phyloP scores from a whole-genome alignment of 2,888 invertebrate genomes.

The Clistopyga incitator region DNA sequence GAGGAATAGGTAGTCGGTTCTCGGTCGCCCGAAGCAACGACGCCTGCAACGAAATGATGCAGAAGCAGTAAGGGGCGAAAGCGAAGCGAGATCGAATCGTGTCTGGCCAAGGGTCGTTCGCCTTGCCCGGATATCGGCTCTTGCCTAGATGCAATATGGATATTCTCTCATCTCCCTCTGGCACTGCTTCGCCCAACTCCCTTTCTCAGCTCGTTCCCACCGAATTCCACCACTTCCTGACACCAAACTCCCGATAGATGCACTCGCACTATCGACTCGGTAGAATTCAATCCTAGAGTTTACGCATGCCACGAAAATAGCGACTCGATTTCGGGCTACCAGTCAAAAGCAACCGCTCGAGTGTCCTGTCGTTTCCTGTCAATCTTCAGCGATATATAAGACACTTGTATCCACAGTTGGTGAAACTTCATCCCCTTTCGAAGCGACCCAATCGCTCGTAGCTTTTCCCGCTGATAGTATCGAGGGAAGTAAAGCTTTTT shows the following conservation, averaged over 20 bases:
- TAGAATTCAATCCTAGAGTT: conserved; percentile 54
- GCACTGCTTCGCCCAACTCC: conserved; percentile 3
- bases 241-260: conserved; percentile 18
- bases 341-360: conserved; percentile 33
- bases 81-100: conserved; percentile 42
- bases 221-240: conserved; percentile 25
- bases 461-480: neutral
- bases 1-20: conserved; percentile 42
- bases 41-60: conserved; percentile 16
- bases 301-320: conserved; percentile 49
- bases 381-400: conserved; percentile 27
- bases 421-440: conserved; percentile 54
- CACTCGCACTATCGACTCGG: neutral
- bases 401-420: conserved; percentile 22
- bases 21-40: conserved; percentile 34
- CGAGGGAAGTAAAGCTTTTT: conserved; percentile 2
- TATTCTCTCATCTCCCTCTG: conserved; percentile 24
- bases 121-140: conserved; percentile 31
- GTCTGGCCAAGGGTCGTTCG: conserved; percentile 46
- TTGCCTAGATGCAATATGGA: conserved; percentile 30
- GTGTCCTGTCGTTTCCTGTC: conserved; percentile 24
- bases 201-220: conserved; percentile 11
- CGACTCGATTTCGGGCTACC: conserved; percentile 51
- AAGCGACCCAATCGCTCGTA: conserved; percentile 36
- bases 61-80: conserved; percentile 15